Conservation (phyloP, 2,888 invertebrate genomes). For the Beris chalybata region DNA sequence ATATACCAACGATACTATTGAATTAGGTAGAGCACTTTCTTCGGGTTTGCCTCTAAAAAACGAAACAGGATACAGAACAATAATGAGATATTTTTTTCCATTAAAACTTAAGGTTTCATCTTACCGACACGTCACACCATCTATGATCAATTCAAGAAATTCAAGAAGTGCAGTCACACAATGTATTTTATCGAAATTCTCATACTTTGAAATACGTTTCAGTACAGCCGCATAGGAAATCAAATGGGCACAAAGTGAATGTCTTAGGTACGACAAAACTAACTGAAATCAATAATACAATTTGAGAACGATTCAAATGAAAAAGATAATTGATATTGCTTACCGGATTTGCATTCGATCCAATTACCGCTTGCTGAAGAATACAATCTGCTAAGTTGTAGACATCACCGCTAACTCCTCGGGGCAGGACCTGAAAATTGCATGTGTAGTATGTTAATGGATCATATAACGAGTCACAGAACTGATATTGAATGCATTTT, state of each 20-base stretch:
- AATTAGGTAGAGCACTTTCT: conserved; percentile 80
- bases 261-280: conserved; percentile 88
- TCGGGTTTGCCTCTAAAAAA: conserved; percentile 75
- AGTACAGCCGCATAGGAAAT: conserved; percentile 90
- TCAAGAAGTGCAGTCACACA: conserved; percentile 85
- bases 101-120: conserved; percentile 19
- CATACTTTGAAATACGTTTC: conserved; percentile 85
- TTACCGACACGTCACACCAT: conserved; percentile 60
- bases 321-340: conserved; percentile 23
- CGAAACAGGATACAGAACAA: no score
- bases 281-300: conserved; percentile 59
- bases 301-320: background rate
- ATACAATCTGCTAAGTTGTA: conserved; percentile 91
- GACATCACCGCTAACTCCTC: conserved; percentile 92
- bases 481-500: no score
- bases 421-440: conserved; percentile 66
- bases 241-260: conserved; percentile 86
- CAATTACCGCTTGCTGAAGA: conserved; percentile 90
- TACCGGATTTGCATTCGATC: conserved; percentile 80
- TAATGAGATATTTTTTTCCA: no score
- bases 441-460: conserved; percentile 34
- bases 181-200: conserved; percentile 82
- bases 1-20: conserved; percentile 77
- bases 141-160: conserved; percentile 73
- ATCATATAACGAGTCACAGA: background rate